Evolutionary conservation across 1,140 invertebrate genomes (phyloP), one percentile per base, ranked within the genome.

Genomic region (Sminthurinus signatus): DNA sequence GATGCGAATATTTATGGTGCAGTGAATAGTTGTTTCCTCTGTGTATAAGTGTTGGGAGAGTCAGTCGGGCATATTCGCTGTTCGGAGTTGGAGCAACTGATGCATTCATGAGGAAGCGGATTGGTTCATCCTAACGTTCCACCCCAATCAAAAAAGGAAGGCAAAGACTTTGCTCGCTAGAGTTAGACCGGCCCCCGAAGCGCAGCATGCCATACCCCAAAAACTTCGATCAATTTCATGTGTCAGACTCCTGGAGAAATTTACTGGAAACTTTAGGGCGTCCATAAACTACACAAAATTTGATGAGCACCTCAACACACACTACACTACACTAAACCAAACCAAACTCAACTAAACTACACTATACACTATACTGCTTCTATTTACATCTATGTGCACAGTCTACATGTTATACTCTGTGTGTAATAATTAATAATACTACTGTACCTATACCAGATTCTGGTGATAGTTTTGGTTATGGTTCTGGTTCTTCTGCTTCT

Each of bases 51-150:
- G 61, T 61, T 64, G 64, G 61, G 60, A 32, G 54, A 67, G 48
- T 64, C 55, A 57, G 62, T 58, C 50, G 64, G 44, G 51, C 23
- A 50, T 44, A 61, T 65, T 57, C 51, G 59, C 60, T 65, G 61
- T 65, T 65, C 62, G 67, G 62, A 32, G 65, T 44, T 44, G 56
- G 50, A 54, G 36, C 48, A 59, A 65, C 39, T 68, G 46, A 65
- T 52, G 62, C 65, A 67, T 50, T n/a, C n/a, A n/a, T n/a, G n/a
- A n/a, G n/a, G 58, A 71, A 71, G 62, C 69, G 69, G 62, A 71
- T 71, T 71, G 69, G 69, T 63, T 71, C 65, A 65, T 62, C 69
- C 39, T 42, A 10, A 10, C 39, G 39, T n/a, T n/a, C n/a, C n/a
- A n/a, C n/a, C n/a, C n/a, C n/a, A n/a, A n/a, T n/a, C n/a, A n/a